Conservation (phyloP, 2,113 vertebrate genomes). For the Labeo catla region DNA sequence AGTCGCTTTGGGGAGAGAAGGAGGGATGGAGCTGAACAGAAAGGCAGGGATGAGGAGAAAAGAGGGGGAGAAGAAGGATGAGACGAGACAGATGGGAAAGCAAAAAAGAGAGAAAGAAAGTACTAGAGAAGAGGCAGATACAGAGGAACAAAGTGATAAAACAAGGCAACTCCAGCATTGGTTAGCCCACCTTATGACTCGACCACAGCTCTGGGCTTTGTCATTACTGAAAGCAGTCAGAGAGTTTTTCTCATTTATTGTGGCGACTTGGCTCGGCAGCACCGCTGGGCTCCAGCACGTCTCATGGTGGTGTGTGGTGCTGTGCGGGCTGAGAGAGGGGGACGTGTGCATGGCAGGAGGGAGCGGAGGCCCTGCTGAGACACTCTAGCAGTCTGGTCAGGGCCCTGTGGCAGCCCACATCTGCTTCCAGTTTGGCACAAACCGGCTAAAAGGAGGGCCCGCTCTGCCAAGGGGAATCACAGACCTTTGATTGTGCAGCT, state of each 20-base stretch:
- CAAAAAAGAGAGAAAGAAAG: constrained; percentile 56
- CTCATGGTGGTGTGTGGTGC: constrained; percentile 39
- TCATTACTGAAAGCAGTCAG: constrained; percentile 30
- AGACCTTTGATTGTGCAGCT: constrained; percentile 75
- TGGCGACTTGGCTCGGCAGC: constrained; percentile 45
- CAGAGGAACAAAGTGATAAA: constrained; percentile 20
- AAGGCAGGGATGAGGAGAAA: constrained; percentile 46
- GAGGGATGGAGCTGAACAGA: constrained; percentile 60
- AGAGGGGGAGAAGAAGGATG: constrained; percentile 41
- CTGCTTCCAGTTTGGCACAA: constrained; percentile 79
- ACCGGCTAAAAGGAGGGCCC: constrained; percentile 66
- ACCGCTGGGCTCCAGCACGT: constrained; percentile 33
- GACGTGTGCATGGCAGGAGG: constrained; percentile 59
- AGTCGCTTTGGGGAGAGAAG: constrained; percentile 59
- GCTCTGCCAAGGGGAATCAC: constrained; percentile 71
- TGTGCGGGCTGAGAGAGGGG: constrained; percentile 59
- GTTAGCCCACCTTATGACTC: constrained; percentile 4
- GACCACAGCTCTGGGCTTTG: constrained; percentile 16
- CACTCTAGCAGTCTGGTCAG: constrained; percentile 61
- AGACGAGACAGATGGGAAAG: not conserved
- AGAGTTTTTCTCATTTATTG: constrained; percentile 68
- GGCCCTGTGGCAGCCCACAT: constrained; percentile 70
- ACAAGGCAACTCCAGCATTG: not conserved
- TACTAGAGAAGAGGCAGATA: not conserved
- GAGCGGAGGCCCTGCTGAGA: constrained; percentile 71